Percentiles rank a stretch among this genome's conserved stretches.
Evolutionary conservation across 2,113 vertebrate species (phyloP).

Genomic region (Andinoacara biseriatus): DNA sequence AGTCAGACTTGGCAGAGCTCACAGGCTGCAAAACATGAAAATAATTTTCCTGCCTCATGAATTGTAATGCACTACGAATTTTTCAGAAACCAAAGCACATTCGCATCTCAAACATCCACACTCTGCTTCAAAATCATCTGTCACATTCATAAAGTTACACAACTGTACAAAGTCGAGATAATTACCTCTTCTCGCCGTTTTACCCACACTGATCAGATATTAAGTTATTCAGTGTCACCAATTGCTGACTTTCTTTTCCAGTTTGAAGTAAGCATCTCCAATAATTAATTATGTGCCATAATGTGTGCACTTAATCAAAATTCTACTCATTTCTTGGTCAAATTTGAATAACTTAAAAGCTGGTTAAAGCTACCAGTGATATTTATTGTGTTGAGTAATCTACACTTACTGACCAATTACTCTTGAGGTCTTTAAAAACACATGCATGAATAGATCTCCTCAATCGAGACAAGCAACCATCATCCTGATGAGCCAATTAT

Average conservation of each 20-base stretch:
- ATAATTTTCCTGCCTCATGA: conserved; percentile 37
- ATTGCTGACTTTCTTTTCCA: neutral
- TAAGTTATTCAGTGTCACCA: neutral
- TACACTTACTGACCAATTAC: neutral
- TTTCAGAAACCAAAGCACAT: conserved; percentile 19
- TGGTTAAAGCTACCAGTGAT: neutral
- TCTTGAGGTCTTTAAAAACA: neutral
- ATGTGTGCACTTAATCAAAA: neutral
- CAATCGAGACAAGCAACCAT: neutral
- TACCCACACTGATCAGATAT: neutral
- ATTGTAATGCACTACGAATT: conserved; percentile 8
- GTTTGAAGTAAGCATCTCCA: neutral
- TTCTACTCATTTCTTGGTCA: too few species aligned
- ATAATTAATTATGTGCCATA: neutral
- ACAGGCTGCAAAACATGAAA: conserved; percentile 14
- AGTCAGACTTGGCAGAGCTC: conserved; percentile 23
- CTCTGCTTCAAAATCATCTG: neutral
- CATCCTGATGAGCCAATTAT: neutral
- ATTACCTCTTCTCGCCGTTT: conserved; percentile 3
- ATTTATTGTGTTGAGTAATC: neutral
- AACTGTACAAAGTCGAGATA: neutral
- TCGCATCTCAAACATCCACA: conserved; percentile 6
- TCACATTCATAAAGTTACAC: neutral
- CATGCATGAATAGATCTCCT: neutral
- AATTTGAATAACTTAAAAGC: neutral